Evolutionary conservation across 2,797 vertebrate genomes (phyloP).

Genomic region (Schizopygopsis pylzovi): DNA sequence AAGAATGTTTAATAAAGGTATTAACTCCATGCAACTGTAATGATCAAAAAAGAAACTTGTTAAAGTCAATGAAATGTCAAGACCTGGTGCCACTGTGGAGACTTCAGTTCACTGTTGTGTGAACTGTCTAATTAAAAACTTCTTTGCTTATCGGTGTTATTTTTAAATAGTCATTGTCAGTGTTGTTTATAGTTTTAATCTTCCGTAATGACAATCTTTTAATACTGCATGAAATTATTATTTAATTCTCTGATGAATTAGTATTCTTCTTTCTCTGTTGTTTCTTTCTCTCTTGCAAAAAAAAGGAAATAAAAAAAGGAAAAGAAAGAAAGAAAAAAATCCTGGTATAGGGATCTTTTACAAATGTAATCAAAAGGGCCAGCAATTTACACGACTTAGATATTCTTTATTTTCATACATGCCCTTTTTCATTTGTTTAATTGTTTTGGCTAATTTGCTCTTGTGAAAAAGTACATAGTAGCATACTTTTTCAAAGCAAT

Average conservation of each 20-base stretch:
- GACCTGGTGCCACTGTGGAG: background rate
- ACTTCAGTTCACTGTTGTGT: background rate
- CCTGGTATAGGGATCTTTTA: background rate
- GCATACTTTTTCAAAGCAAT: background rate
- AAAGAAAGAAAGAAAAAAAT: too few relatives aligned
- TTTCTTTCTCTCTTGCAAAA: background rate
- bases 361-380: background rate
- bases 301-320: background rate
- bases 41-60: constrained; percentile 11
- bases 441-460: background rate
- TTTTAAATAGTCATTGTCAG: background rate
- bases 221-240: background rate
- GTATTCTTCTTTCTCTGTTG: background rate
- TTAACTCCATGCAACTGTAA: constrained; percentile 14
- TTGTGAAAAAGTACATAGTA: background rate
- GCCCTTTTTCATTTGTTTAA: background rate
- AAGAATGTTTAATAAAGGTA: constrained; percentile 39
- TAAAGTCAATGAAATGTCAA: background rate
- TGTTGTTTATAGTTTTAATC: background rate
- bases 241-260: background rate
- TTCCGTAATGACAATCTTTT: background rate
- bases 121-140: background rate
- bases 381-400: background rate
- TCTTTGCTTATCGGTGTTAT: background rate
- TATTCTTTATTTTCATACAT: background rate